Base-by-base conservation (phyloP, 2,113 vertebrate genomes). In the Haemorhous mexicanus region DNA sequence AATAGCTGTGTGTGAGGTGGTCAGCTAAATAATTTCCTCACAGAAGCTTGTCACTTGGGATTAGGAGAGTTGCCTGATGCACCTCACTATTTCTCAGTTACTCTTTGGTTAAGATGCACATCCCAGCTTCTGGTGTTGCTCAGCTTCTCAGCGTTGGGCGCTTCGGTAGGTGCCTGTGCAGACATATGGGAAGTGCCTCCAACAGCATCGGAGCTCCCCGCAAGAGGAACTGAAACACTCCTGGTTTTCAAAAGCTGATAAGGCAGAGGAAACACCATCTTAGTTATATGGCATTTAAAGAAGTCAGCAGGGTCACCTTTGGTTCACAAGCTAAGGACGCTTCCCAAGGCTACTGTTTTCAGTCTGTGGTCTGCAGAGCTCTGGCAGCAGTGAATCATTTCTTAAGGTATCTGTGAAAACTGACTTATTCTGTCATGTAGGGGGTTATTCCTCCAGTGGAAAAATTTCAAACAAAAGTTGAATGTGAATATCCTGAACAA, bases 71-170 rank as follows among this genome's bases (percentile, higher is more conserved):
- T 88, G 78, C 43, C 83, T 84, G 66, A 28, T 37, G 27, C 19
- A 53, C 22, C 37, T 77, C 2, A 1, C 35, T 46, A 0, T 52
- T 75, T 58, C 74, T 84, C 32, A 13, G 26, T 61, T 59, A 41
- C 20, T 66, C 63, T 26, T 46, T 72, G 73, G 27, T 56, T 84
- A 47, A 74, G n/a, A 12, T 56, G 33, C 52, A 28, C 1, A 0
- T 62, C 50, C 80, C 63, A 76, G 28, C 62, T 87, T 47, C 37
- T 91, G 35, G 46, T 1, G 0, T 28, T 76, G 37, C 55, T 77
- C 8, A 4, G 7, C 59, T 85, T 85, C 56, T 7, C 30, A 32
- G 37, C 2, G 1, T 53, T 28, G 62, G 35, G 58, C 0, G 0
- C 39, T 88, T 77, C 5, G 23, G 16, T 55, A 16, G 49, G 12